Evolutionary conservation across 2,113 vertebrate genomes (phyloP).

Genomic region (Reinhardtius hippoglossoides): DNA sequence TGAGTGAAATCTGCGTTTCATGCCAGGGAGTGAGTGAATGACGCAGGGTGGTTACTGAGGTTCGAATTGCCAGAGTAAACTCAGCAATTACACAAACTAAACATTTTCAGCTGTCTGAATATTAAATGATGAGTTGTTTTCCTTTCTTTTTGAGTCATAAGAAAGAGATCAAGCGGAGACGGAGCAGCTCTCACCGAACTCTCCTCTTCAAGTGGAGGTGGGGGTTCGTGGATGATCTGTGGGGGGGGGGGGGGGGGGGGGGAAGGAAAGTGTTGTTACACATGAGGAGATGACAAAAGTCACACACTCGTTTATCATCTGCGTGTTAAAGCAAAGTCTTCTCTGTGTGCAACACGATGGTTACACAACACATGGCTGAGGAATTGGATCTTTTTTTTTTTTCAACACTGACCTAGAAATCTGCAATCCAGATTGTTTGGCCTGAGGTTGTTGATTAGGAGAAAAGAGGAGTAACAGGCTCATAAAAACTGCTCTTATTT

Average conservation of each 20-base stretch:
- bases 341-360: conserved; percentile 51
- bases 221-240: conserved; percentile 85
- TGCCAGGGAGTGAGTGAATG: conserved; percentile 23
- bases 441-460: conserved; percentile 33
- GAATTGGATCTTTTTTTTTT: conserved; percentile 41
- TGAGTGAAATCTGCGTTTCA: conserved; percentile 8
- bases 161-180: conserved; percentile 11
- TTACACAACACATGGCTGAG: conserved; percentile 65
- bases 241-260: not conserved
- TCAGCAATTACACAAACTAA: conserved; percentile 36
- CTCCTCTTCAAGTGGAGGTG: conserved; percentile 78
- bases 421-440: conserved; percentile 74
- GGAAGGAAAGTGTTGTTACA: not conserved
- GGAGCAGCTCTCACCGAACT: conserved; percentile 79
- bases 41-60: conserved; percentile 25
- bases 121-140: conserved; percentile 32
- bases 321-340: conserved; percentile 51
- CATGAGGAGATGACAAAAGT: conserved; percentile 31
- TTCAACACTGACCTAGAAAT: conserved; percentile 76
- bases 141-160: not conserved
- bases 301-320: conserved; percentile 30
- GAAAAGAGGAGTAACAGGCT: conserved; percentile 3
- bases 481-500: conserved; percentile 16
- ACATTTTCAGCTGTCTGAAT: conserved; percentile 37
- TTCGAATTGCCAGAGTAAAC: conserved; percentile 39